Conservation (phyloP, 2,113 vertebrate genomes). For the Sturnira hondurensis region DNA sequence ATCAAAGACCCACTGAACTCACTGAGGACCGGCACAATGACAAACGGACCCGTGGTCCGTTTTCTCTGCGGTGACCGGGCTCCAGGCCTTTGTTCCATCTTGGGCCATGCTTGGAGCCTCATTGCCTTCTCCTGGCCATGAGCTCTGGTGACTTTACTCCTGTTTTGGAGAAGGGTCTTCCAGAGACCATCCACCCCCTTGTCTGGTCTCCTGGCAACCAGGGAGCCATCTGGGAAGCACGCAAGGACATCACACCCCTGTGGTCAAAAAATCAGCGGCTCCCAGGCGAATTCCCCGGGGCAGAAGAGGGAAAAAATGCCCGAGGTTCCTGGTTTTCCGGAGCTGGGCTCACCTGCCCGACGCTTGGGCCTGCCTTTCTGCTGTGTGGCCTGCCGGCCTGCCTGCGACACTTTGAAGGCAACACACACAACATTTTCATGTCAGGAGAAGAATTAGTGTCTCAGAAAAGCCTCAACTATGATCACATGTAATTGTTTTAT, state of each 20-base stretch:
- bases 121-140: background rate
- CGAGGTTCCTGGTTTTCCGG: background rate
- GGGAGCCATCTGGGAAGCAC: constrained; percentile 1
- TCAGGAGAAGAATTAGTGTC: constrained; percentile 66
- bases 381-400: background rate
- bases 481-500: constrained; percentile 74
- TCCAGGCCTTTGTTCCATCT: rapidly evolving
- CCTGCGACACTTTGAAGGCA: constrained; percentile 4
- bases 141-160: background rate
- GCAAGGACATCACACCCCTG: background rate
- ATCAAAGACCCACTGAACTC: constrained; percentile 21
- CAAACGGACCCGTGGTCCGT: background rate
- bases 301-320: background rate
- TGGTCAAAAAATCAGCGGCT: background rate
- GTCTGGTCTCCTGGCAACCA: background rate
- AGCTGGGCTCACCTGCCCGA: background rate
- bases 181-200: background rate
- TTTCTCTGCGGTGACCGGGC: background rate
- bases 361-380: background rate
- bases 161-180: background rate
- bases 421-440: constrained; percentile 31
- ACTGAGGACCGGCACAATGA: background rate
- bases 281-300: no score
- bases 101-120: background rate
- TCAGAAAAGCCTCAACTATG: constrained; percentile 61